Evolutionary conservation across 2,113 vertebrate species (phyloP), one percentile per base, ranked within the genome.

Genomic region (Etheostoma spectabile): DNA sequence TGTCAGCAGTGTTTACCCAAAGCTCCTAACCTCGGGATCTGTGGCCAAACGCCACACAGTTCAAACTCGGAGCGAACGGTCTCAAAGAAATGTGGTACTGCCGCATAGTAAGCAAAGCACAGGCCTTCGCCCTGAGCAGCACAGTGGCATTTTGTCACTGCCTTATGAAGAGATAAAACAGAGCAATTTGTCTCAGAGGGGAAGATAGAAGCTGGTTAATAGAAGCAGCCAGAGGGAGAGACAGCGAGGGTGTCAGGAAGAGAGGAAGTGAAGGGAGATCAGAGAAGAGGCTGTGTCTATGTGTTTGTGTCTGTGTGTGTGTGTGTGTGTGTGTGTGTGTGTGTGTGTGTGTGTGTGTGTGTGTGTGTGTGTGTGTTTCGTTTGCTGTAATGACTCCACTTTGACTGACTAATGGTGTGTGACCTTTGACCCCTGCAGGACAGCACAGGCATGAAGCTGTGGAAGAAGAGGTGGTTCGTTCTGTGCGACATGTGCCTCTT

Each of bases 401-500:
- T 13, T 64, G 7, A 62, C 13, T 56, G 35, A 52, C 38, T 77
- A 61, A 77, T 33, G 53, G 14, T 3, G 27, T 75, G 18, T 89
- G 22, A 57, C 75, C 45, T 90, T 76, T 91, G 55, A 63, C 74
- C 46, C 81, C 8, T 88, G 27, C 89, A 99, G 98, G 98, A 99
- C 84, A 99, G 98, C 63, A 96, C 97, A 2, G 98, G 98, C 30
- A 99, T 99, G 98, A 99, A 98, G 92, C 93, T 99, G 33, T 99
- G 98, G 98, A 99, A 99, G 95, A 99, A 99, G 80, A 94, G 98
- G 33, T 99, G 98, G 98, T 99, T 99, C 53, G 98, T 99, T 82
- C 96, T 99, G 77, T 98, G 95, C 0, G 98, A 99, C 90, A 96
- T 99, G 79, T 99, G 98, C 84, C 97, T 99, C 82, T 99, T 99